Evolutionary conservation across 2,888 invertebrate species (phyloP).

Genomic region (Campaea margaritaria): DNA sequence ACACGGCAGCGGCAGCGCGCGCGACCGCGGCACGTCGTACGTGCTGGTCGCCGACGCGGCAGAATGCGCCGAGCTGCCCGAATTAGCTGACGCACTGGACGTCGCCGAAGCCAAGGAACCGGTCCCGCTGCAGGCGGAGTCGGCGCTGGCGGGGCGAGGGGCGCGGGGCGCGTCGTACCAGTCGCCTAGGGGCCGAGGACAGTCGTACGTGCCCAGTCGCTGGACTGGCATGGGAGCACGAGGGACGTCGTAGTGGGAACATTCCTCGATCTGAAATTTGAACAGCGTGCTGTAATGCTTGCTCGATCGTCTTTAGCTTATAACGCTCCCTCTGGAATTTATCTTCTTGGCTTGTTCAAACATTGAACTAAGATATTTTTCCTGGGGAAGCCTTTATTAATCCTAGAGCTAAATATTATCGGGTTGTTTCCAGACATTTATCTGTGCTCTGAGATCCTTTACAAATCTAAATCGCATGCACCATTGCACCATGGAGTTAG

Average conservation of each 20-base stretch:
- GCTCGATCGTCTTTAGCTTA: background rate
- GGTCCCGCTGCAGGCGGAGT: slow-evolving; percentile 85
- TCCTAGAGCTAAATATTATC: too few relatives aligned
- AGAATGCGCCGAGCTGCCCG: slow-evolving; percentile 78
- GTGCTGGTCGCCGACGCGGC: slow-evolving; percentile 78
- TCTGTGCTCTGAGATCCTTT: too few relatives aligned
- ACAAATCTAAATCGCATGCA: too few relatives aligned
- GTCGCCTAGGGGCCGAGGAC: slow-evolving; percentile 74
- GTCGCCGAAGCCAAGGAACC: slow-evolving; percentile 79
- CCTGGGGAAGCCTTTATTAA: too few relatives aligned
- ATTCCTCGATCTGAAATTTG: slow-evolving; percentile 74
- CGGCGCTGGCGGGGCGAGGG: slow-evolving; percentile 82
- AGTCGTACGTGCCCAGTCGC: slow-evolving; percentile 90
- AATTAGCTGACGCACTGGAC: slow-evolving; percentile 80
- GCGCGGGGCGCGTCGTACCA: slow-evolving; percentile 82
- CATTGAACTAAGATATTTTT: too few relatives aligned
- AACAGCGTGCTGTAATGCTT: background rate
- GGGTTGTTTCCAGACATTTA: too few relatives aligned
- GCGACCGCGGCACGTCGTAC: slow-evolving; percentile 78
- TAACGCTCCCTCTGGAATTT: background rate
- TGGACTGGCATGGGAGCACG: slow-evolving; percentile 85
- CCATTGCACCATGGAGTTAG: too few relatives aligned
- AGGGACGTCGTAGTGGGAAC: slow-evolving; percentile 81
- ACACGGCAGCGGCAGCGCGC: slow-evolving; percentile 78
- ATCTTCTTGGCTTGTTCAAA: background rate